Evolutionary conservation across 2,888 invertebrate genomes (phyloP).

Genomic region (Hecatera dysodea): DNA sequence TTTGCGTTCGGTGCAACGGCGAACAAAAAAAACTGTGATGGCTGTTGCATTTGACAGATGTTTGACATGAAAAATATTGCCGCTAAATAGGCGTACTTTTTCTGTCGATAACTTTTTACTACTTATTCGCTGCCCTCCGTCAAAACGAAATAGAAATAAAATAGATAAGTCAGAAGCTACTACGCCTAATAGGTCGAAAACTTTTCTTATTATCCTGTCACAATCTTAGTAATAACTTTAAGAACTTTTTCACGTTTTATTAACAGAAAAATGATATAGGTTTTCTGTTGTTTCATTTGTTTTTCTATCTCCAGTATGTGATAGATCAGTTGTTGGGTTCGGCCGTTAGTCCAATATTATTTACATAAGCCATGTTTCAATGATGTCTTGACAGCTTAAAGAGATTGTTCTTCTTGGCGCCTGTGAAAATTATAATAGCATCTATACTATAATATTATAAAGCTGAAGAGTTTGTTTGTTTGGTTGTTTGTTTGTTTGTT

Average conservation of each 20-base stretch:
- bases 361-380: not conserved
- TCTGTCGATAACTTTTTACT: not conserved
- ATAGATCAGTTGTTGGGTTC: too few relatives aligned
- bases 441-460: too few relatives aligned
- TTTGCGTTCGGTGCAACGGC: not conserved
- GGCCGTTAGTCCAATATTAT: not conserved
- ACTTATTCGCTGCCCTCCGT: not conserved
- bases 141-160: conserved; percentile 32
- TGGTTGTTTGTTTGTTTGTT: too few relatives aligned
- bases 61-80: not conserved
- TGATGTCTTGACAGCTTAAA: not conserved
- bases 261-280: too few relatives aligned
- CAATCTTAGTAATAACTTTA: conserved; percentile 9
- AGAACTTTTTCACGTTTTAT: conserved; percentile 2
- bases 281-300: too few relatives aligned
- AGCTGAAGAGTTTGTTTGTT: too few relatives aligned
- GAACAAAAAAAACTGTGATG: not conserved
- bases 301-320: too few relatives aligned
- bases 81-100: not conserved
- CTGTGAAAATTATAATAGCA: conserved; percentile 29
- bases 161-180: conserved; percentile 11
- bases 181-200: conserved; percentile 3
- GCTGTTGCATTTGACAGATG: not conserved
- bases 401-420: conserved; percentile 13
- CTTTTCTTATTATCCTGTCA: conserved; percentile 38